Evolutionary conservation across 2,797 vertebrate genomes (phyloP).

Genomic region (Xenops minutus): DNA sequence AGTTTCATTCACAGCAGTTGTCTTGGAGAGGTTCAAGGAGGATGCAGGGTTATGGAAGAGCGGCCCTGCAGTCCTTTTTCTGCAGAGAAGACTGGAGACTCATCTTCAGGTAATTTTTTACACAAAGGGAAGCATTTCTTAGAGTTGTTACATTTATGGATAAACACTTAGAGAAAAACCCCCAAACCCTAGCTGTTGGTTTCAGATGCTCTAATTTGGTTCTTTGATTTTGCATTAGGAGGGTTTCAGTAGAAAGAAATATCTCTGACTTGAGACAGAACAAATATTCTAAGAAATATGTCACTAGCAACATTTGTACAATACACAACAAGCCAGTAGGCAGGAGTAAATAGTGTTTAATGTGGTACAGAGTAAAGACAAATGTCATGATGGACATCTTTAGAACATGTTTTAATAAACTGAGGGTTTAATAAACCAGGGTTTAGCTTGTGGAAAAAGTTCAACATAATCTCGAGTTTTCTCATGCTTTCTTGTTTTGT

Average conservation of each 20-base stretch:
- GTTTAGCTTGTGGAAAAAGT: neutral
- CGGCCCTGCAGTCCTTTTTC: neutral
- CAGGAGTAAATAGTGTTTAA: neutral
- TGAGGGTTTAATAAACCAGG: neutral
- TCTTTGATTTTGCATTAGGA: neutral
- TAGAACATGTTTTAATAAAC: neutral
- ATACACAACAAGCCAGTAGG: neutral
- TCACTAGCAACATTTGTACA: neutral
- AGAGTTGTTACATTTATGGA: neutral
- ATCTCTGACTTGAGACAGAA: neutral
- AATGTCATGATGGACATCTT: neutral
- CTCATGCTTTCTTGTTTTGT: neutral
- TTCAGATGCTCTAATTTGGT: neutral
- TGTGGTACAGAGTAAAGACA: neutral
- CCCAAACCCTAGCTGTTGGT: neutral
- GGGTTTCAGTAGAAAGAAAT: neutral
- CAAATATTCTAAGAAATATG: neutral
- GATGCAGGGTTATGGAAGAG: neutral
- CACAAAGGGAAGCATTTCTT: neutral
- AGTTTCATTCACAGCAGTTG: neutral
- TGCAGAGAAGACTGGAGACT: neutral
- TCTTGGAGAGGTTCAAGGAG: neutral
- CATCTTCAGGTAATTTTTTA: neutral
- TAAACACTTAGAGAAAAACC: neutral
- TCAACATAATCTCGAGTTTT: neutral